Base-by-base conservation (phyloP, 2,888 invertebrate species). In the Apotomis turbidana region DNA sequence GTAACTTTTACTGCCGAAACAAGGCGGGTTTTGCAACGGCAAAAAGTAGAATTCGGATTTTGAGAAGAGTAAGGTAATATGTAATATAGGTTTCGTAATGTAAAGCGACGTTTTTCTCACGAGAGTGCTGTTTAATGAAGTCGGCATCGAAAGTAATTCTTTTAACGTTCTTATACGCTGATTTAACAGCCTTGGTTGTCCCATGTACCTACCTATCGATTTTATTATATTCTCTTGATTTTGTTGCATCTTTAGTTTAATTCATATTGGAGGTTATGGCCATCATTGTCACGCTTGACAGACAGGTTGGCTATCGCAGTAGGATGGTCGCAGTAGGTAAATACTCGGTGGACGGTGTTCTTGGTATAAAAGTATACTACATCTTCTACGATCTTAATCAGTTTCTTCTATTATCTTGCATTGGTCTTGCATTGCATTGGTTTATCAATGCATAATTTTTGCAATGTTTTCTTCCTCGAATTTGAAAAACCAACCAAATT, bases 1-100 rank as follows among this genome's bases (percentile, higher is more conserved):
- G 52, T 68, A 72, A 76, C 75, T 75, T 76, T 76, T 74, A 74
- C 75, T 76, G 76, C 72, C 72, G 66, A 74, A 74, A 72, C 68
- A n/a, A 58, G 68, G 58, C 67, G 68, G 52, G 67, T 71, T 74
- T 74, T 71, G 58, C 68, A 74, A 74, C 70, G 15, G 72, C 72
- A 72, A 72, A 72, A 68, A 71, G 71, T 71, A 61, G 71, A 61
- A 67, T 61, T 46, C 46, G 44, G 15, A 3, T n/a, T 66, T 57
- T 46, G n/a, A 15, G 15, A n/a, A 44, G 44, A 15, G 15, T 41
- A 44, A 66, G 27, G 66, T 36, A 15, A 27, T 36, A 66, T 46
- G 55, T 66, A 9, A 13, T 57, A 46, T 27, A 46, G 46, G 36
- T 8, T 57, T 5, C 27, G 9, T 41, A 57, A 36, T 46, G 55